phyloP scores from a whole-genome alignment of 2,113 vertebrate species.

The Pollachius pollachius region DNA sequence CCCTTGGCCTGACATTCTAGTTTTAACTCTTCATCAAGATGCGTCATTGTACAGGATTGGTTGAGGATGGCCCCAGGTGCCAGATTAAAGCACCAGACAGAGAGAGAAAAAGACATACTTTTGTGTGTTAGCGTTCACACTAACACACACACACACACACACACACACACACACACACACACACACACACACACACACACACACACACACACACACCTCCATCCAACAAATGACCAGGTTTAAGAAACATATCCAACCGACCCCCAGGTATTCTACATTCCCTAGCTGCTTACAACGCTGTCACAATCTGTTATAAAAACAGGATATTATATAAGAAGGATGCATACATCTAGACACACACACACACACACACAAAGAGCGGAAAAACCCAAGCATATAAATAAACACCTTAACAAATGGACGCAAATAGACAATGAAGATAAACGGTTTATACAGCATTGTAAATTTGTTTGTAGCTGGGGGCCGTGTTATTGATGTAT shows the following conservation, averaged over 20 bases:
- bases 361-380: conserved; percentile 6
- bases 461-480: conserved; percentile 7
- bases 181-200: too few relatives aligned
- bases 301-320: conserved; percentile 32
- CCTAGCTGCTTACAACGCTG: conserved; percentile 5
- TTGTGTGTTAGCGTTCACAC: too few relatives aligned
- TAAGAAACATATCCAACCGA: conserved; percentile 45
- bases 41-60: conserved; percentile 41
- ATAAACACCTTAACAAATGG: conserved; percentile 7
- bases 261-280: conserved; percentile 30
- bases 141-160: too few relatives aligned
- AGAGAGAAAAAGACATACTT: conserved; percentile 11
- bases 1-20: conserved; percentile 19
- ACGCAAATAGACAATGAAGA: not conserved
- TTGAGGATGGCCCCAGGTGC: conserved; percentile 27
- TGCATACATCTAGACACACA: not conserved
- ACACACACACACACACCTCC: not conserved
- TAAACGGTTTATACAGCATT: not conserved
- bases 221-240: conserved; percentile 35
- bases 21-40: conserved; percentile 32
- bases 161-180: too few relatives aligned
- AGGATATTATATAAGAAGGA: conserved; percentile 21
- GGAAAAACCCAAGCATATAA: conserved; percentile 19
- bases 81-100: conserved; percentile 25
- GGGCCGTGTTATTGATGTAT: not conserved